phyloP scores from a whole-genome alignment of 2,113 vertebrate species.

The Petrocephalus zakoni region DNA sequence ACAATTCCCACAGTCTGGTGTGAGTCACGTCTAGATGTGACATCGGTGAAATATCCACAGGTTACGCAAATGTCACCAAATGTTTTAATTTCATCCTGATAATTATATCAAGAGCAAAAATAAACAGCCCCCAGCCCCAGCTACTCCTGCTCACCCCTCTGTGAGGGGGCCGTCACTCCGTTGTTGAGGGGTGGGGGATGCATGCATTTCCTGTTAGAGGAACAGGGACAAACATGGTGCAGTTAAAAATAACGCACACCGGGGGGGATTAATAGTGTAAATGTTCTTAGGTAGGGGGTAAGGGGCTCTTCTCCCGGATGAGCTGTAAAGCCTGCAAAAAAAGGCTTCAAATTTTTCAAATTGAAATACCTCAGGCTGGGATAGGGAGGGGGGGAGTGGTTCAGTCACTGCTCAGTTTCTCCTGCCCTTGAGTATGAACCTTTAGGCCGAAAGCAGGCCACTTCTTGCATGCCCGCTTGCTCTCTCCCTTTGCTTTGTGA shows the following conservation, averaged over 20 bases:
- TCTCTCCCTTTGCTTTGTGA: not conserved
- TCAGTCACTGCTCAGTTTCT: not conserved
- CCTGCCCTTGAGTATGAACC: not conserved
- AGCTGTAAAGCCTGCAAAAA: not conserved
- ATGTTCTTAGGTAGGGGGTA: not conserved
- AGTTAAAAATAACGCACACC: not conserved
- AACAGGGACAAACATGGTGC: not conserved
- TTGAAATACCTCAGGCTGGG: not conserved
- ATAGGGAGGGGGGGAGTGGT: no score
- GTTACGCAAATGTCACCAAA: constrained; percentile 15
- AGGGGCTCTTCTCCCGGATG: not conserved
- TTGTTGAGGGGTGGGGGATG: not conserved
- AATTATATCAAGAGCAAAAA: not conserved
- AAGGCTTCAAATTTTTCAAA: not conserved
- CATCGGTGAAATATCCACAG: not conserved
- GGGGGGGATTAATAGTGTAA: not conserved
- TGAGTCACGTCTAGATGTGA: not conserved
- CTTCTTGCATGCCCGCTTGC: no score
- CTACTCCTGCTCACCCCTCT: not conserved
- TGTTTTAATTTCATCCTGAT: constrained; percentile 7
- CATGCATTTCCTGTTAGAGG: not conserved
- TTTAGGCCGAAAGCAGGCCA: no score
- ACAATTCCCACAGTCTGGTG: not conserved
- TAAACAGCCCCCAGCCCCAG: not conserved
- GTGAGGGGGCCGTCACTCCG: not conserved